phyloP scores from a whole-genome alignment of 2,113 vertebrate genomes.

The Hucho hucho region DNA sequence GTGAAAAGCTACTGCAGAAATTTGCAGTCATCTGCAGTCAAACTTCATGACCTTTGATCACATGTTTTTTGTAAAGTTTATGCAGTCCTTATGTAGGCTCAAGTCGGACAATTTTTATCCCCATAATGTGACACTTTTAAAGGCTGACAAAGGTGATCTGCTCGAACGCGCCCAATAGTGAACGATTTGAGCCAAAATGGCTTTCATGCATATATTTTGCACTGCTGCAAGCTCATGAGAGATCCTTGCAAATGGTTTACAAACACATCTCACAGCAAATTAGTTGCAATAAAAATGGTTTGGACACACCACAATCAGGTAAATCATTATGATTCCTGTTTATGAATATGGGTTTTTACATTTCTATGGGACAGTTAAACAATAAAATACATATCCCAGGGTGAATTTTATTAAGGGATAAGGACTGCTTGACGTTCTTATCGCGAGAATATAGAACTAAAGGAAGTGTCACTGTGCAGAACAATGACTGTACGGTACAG shows the following conservation, averaged over 20 bases:
- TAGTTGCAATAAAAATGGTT: neutral
- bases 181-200: constrained; percentile 57
- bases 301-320: neutral
- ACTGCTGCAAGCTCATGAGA: constrained; percentile 18
- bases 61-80: too few relatives aligned
- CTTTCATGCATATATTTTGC: constrained; percentile 25
- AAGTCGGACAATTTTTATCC: too few relatives aligned
- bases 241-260: constrained; percentile 18
- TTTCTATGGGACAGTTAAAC: neutral
- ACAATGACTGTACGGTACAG: neutral
- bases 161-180: too few relatives aligned
- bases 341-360: neutral
- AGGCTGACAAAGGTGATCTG: too few relatives aligned
- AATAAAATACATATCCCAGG: constrained; percentile 9
- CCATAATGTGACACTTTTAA: too few relatives aligned
- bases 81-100: too few relatives aligned
- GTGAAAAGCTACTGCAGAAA: too few relatives aligned
- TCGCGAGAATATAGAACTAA: constrained; percentile 28
- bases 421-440: neutral
- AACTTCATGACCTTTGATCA: too few relatives aligned
- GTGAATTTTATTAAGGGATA: constrained; percentile 40
- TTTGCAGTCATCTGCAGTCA: too few relatives aligned
- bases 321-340: neutral
- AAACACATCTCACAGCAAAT: neutral
- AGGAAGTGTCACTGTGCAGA: constrained; percentile 17